Percentiles rank a stretch among this genome's conserved stretches.
Conservation (phyloP, 1,140 invertebrate genomes). For the Achatina immaculata region DNA sequence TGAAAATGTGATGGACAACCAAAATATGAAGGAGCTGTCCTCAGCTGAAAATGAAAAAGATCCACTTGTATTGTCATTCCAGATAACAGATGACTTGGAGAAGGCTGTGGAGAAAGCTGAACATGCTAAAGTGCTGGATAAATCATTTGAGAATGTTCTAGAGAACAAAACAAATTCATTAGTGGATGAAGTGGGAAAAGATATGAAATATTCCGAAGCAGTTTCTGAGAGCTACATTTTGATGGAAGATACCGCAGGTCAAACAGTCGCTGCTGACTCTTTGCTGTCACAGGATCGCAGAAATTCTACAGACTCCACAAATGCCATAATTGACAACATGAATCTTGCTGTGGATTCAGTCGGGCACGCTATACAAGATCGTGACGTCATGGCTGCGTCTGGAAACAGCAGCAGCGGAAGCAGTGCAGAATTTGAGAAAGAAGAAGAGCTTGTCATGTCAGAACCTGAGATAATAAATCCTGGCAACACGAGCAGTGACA, state of each 20-base stretch:
- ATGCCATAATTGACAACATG: background rate
- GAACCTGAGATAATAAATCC: slow-evolving; percentile 16
- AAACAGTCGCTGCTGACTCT: background rate
- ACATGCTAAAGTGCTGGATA: no score
- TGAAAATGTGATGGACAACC: background rate
- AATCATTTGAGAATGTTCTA: no score
- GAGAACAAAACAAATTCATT: no score
- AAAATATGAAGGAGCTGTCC: background rate
- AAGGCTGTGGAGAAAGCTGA: no score
- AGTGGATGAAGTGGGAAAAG: no score
- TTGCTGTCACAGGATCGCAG: background rate
- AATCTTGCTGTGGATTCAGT: background rate
- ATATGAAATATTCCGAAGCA: no score
- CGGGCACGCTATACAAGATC: background rate
- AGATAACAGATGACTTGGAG: no score
- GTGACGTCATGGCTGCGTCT: background rate
- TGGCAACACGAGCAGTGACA: slow-evolving; percentile 19
- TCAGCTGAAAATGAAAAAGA: background rate
- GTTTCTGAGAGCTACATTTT: background rate
- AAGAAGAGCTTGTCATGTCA: background rate
- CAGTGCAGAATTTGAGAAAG: background rate
- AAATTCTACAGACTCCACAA: background rate
- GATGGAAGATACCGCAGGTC: background rate
- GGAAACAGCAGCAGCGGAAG: background rate
- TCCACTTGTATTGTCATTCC: no score